These are phyloP conservation scores for Scarus forsteni DNA, from an alignment of 2,797 vertebrate species.

Conservation along the genomic window DNA sequence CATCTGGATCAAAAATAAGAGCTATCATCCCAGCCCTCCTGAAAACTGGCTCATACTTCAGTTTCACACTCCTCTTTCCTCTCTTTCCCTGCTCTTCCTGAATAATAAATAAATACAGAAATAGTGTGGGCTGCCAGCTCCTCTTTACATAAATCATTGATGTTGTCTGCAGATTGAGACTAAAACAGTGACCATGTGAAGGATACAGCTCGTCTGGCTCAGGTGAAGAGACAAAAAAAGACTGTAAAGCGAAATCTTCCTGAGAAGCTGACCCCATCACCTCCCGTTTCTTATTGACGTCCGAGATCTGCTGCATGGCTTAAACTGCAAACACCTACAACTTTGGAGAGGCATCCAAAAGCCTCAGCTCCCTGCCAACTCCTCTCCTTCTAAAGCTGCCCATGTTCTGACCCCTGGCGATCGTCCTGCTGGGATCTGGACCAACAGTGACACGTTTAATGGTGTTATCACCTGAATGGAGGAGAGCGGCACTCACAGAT, in stretches of 20 bases:
- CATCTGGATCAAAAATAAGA: too few relatives aligned
- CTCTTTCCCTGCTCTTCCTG: constrained; percentile 20
- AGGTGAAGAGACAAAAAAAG: neutral
- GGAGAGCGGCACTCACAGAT: constrained; percentile 1
- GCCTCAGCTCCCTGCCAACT: constrained; percentile 3
- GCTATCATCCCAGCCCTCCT: neutral
- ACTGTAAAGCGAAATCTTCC: neutral
- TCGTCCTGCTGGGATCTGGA: neutral
- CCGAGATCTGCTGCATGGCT: neutral
- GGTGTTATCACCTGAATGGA: constrained; percentile 13
- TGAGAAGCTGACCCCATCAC: constrained; percentile 16
- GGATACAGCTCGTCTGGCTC: constrained; percentile 18
- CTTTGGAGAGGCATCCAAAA: constrained; percentile 9
- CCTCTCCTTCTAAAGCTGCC: neutral
- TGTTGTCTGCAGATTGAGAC: constrained; percentile 44
- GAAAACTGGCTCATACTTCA: constrained; percentile 16
- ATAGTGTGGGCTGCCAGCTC: constrained; percentile 30
- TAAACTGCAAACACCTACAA: constrained; percentile 2
- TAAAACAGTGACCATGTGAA: constrained; percentile 24
- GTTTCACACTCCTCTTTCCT: constrained; percentile 10
- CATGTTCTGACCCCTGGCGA: neutral
- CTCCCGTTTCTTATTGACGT: constrained; percentile 6
- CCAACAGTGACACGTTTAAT: constrained; percentile 10
- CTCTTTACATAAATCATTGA: constrained; percentile 52
- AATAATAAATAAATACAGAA: constrained; percentile 50